Percentiles rank a stretch among this genome's conserved stretches.
These are phyloP conservation scores for Drosophila neutralis DNA, from an alignment of 2,888 invertebrate species.

Conservation along the genomic window DNA sequence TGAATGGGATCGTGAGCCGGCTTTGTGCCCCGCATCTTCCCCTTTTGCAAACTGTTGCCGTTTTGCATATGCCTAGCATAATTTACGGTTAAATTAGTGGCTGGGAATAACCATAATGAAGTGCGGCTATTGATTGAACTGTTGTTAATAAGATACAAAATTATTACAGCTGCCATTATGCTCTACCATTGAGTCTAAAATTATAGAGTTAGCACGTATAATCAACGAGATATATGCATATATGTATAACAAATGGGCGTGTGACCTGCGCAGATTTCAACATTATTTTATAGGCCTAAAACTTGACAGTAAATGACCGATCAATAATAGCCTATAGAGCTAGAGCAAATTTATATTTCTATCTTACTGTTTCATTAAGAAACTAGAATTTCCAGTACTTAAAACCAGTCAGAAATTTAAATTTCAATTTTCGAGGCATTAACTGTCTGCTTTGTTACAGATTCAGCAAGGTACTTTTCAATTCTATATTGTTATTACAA, in stretches of 20 bases:
- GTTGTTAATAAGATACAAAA: conserved; percentile 35
- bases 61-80: conserved; percentile 67
- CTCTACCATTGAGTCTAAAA: not conserved
- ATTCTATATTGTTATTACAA: not conserved
- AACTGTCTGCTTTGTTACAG: not conserved
- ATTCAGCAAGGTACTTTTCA: not conserved
- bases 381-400: not conserved
- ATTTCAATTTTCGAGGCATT: not conserved
- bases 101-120: conserved; percentile 41
- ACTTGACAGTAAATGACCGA: not conserved
- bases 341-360: not conserved
- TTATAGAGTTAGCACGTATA: not conserved
- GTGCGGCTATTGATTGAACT: conserved; percentile 31
- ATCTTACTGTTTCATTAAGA: not conserved
- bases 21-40: not conserved
- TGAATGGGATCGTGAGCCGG: conserved; percentile 27
- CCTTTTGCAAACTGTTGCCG: conserved; percentile 40
- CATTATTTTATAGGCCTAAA: not conserved
- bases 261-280: not conserved
- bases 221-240: not conserved
- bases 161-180: conserved; percentile 11
- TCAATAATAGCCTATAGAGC: not conserved
- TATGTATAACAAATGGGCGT: not conserved
- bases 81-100: conserved; percentile 55
- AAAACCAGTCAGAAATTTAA: not conserved